A percentile compares a stretch with the other conserved stretches of the same genome.
These are phyloP conservation scores for Morone saxatilis DNA, from an alignment of 2,113 vertebrate genomes.

Conservation along the genomic window DNA sequence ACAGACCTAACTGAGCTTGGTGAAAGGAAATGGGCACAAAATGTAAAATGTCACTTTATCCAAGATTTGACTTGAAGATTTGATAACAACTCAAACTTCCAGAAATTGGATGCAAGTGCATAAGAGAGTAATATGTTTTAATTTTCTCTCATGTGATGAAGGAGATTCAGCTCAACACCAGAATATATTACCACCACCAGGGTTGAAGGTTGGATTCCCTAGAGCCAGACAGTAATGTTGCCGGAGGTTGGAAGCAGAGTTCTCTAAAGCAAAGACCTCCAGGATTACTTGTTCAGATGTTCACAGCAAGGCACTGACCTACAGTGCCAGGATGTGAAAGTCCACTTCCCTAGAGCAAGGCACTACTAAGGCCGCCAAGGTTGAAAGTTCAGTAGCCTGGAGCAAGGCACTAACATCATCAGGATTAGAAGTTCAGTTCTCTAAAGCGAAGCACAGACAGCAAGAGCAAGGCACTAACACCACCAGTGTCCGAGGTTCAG, in stretches of 20 bases:
- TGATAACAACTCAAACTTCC: background rate
- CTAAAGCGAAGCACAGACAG: no score
- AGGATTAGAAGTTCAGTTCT: background rate
- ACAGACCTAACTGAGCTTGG: background rate
- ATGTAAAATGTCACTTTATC: conserved; percentile 2
- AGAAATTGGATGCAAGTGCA: background rate
- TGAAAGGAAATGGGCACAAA: background rate
- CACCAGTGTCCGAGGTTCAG: background rate
- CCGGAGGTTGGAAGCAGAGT: background rate
- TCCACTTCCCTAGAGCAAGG: background rate
- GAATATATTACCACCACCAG: background rate
- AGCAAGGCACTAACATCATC: no score
- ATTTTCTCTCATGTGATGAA: background rate
- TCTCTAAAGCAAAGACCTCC: background rate
- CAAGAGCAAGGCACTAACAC: no score
- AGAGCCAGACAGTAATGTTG: background rate
- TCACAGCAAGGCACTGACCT: background rate
- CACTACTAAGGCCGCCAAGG: no score
- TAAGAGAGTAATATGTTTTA: background rate
- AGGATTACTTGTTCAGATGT: background rate
- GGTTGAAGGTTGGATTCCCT: background rate
- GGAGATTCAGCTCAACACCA: background rate
- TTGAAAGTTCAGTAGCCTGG: no score
- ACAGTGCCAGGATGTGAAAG: background rate
- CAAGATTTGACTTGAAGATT: background rate